phyloP scores from a whole-genome alignment of 2,113 vertebrate genomes.

The Elaphurus davidianus region DNA sequence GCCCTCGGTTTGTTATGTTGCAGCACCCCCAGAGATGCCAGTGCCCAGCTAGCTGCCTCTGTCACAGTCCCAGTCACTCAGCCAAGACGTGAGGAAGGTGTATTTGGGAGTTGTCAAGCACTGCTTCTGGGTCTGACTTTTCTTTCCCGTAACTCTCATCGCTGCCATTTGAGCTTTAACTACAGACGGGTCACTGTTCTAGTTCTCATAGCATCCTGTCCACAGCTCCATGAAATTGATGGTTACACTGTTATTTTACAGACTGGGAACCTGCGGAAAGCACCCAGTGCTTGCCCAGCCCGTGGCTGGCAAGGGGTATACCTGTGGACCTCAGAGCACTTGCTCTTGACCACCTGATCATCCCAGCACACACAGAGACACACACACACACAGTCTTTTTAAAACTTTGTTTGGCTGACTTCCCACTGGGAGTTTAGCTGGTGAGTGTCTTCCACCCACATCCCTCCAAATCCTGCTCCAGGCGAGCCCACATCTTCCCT shows the following conservation, averaged over 20 bases:
- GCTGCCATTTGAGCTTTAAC: not conserved
- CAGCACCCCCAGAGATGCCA: too few species aligned
- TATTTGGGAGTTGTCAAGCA: not conserved
- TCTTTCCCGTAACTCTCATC: not conserved
- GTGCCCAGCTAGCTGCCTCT: not conserved
- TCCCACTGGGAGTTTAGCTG: not conserved
- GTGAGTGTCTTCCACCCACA: too few species aligned
- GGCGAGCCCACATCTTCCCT: not conserved
- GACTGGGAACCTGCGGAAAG: not conserved
- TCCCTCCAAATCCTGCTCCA: not conserved
- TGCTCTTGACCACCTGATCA: not conserved
- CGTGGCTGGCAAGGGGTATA: not conserved
- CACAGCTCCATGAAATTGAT: not conserved
- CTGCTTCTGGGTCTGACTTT: not conserved
- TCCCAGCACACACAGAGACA: not conserved
- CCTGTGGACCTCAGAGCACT: accelerated
- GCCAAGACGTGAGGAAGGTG: not conserved
- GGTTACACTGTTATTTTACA: not conserved
- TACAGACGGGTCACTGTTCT: not conserved
- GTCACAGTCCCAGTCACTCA: not conserved
- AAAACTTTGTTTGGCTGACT: not conserved
- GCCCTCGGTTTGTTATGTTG: not conserved
- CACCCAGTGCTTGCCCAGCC: not conserved
- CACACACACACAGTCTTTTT: not conserved
- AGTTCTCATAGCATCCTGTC: not conserved